phyloP scores from a whole-genome alignment of 2,113 vertebrate genomes.

The Micromys minutus region DNA sequence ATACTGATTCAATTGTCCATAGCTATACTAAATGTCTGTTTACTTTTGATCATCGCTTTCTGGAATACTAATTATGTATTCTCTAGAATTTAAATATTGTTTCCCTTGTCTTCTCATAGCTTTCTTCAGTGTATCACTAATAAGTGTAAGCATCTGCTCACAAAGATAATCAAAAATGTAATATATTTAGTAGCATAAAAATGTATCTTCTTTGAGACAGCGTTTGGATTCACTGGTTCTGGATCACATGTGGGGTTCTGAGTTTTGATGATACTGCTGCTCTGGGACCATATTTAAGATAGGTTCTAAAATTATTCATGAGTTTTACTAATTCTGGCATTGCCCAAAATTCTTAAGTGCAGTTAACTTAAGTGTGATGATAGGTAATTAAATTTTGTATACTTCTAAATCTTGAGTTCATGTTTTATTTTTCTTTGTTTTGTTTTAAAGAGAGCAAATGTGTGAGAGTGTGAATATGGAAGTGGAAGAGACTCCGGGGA shows the following conservation, averaged over 20 bases:
- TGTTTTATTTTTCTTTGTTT: background rate
- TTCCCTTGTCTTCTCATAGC: background rate
- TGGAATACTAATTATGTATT: background rate
- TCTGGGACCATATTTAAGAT: background rate
- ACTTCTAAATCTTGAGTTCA: too few species aligned
- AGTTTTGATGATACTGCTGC: background rate
- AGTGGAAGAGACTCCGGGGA: too few species aligned
- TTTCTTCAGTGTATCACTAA: background rate
- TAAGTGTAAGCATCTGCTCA: background rate
- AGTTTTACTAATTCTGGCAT: background rate
- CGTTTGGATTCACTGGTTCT: background rate
- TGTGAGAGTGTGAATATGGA: background rate
- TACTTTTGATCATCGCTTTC: background rate
- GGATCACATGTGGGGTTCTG: background rate
- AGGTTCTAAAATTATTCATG: background rate
- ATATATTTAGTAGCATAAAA: background rate
- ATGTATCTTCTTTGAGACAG: background rate
- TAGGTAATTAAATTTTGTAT: background rate
- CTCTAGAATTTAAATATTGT: constrained; percentile 1
- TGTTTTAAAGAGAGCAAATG: background rate
- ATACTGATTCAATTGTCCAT: background rate
- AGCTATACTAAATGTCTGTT: constrained; percentile 2
- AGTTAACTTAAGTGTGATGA: background rate
- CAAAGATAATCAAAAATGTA: background rate
- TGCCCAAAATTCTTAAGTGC: background rate